These are phyloP conservation scores for Tonatia bakeri DNA, from an alignment of 2,113 vertebrate genomes.

Conservation along the genomic window DNA sequence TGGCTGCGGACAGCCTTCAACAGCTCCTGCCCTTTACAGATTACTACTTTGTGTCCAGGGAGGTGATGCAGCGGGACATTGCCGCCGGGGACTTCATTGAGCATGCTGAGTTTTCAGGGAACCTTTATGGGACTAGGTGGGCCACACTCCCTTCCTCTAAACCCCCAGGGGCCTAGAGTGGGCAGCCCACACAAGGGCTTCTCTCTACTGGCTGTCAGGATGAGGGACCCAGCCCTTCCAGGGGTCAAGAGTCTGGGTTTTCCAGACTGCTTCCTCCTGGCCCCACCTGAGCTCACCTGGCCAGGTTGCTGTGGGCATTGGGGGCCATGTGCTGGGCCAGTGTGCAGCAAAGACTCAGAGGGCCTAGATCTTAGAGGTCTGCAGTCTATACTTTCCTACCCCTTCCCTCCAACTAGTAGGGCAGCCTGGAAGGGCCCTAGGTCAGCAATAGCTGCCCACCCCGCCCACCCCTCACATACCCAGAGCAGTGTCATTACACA, in stretches of 20 bases:
- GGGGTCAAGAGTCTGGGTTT: neutral
- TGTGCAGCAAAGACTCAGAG: neutral
- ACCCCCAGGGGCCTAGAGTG: neutral
- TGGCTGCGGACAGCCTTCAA: neutral
- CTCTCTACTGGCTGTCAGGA: neutral
- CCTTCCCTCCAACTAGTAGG: neutral
- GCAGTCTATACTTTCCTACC: neutral
- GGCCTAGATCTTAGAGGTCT: neutral
- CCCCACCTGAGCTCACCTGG: neutral
- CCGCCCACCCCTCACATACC: too few relatives aligned
- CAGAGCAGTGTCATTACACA: neutral
- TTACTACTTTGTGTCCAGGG: slow-evolving; percentile 93
- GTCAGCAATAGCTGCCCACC: neutral
- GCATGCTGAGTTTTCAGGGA: slow-evolving; percentile 93
- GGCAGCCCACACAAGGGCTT: neutral
- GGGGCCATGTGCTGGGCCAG: neutral
- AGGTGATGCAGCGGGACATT: slow-evolving; percentile 89
- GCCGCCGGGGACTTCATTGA: slow-evolving; percentile 91
- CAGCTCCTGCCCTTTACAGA: slow-evolving; percentile 78
- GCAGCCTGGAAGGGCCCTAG: neutral
- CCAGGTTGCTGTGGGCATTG: neutral
- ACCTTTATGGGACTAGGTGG: slow-evolving; percentile 96
- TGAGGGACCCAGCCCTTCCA: neutral
- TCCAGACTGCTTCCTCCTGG: neutral
- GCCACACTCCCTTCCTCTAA: neutral